Evolutionary conservation across 2,797 vertebrate species (phyloP).

Genomic region (Pachyuromys duprasi): DNA sequence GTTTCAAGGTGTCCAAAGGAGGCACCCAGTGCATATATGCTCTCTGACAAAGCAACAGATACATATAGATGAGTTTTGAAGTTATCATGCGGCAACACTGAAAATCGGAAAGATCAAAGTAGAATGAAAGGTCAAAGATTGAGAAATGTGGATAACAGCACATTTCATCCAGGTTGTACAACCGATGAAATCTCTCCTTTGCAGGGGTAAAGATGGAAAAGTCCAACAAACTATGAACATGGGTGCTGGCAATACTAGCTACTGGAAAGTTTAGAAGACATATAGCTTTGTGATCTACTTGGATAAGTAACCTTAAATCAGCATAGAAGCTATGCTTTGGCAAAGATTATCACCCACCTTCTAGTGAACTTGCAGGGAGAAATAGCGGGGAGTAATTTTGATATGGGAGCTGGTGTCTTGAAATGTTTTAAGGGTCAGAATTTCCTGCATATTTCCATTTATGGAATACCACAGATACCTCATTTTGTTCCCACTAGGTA

Average conservation of each 20-base stretch:
- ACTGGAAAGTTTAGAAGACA: neutral
- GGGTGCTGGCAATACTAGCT: neutral
- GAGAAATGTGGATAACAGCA: neutral
- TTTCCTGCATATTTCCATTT: neutral
- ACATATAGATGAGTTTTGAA: neutral
- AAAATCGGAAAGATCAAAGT: neutral
- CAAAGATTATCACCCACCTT: neutral
- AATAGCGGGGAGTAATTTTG: neutral
- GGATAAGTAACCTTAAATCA: neutral
- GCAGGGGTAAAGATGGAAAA: neutral
- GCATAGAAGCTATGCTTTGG: neutral
- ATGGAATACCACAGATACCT: neutral
- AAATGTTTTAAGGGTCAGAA: neutral
- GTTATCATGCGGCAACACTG: neutral
- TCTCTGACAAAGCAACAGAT: neutral
- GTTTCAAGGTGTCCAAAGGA: neutral
- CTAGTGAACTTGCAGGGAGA: neutral
- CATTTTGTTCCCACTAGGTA: neutral
- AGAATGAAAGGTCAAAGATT: neutral
- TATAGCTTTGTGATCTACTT: neutral
- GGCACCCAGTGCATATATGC: neutral
- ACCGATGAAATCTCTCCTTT: neutral
- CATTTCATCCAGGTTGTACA: neutral
- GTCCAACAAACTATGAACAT: neutral
- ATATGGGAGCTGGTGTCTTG: neutral